Percentiles rank a stretch among this genome's conserved stretches.
These are phyloP conservation scores for Aphyosemion australe DNA, from an alignment of 2,113 vertebrate species.

Conservation along the genomic window DNA sequence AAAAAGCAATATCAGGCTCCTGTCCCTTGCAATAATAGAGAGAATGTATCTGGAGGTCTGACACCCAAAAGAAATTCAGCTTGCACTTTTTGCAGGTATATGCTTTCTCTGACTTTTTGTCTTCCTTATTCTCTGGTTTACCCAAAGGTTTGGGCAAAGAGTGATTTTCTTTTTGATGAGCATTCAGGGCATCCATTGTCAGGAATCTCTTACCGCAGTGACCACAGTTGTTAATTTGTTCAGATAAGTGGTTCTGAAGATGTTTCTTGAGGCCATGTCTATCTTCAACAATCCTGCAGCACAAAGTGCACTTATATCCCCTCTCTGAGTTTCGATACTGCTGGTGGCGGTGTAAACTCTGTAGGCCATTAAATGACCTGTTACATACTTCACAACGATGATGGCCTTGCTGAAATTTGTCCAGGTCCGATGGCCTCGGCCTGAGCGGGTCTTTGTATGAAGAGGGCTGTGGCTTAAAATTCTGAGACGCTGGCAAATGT, in stretches of 20 bases:
- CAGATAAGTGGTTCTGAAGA: conserved; percentile 73
- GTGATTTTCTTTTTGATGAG: conserved; percentile 77
- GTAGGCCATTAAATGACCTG: conserved; percentile 73
- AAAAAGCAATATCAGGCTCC: conserved; percentile 33
- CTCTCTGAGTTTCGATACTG: conserved; percentile 77
- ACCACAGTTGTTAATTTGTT: conserved; percentile 76
- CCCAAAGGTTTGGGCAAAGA: conserved; percentile 20
- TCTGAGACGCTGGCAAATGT: conserved; percentile 53
- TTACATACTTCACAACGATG: conserved; percentile 80
- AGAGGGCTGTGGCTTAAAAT: conserved; percentile 21
- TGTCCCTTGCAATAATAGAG: conserved; percentile 75
- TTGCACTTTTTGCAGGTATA: conserved; percentile 79
- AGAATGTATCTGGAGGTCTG: conserved; percentile 80
- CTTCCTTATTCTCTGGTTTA: conserved; percentile 59
- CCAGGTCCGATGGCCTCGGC: conserved; percentile 45
- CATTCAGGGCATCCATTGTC: conserved; percentile 72
- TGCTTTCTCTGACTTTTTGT: conserved; percentile 67
- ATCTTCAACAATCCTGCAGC: conserved; percentile 77
- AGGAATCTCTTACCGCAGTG: conserved; percentile 80
- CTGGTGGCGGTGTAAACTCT: conserved; percentile 78
- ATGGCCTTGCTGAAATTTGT: conserved; percentile 52
- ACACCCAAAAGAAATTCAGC: conserved; percentile 80
- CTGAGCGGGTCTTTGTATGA: conserved; percentile 42
- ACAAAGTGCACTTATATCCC: conserved; percentile 80
- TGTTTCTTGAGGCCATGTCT: conserved; percentile 72